These are phyloP conservation scores for Andrena fulva DNA, from an alignment of 2,888 invertebrate species.

Conservation along the genomic window DNA sequence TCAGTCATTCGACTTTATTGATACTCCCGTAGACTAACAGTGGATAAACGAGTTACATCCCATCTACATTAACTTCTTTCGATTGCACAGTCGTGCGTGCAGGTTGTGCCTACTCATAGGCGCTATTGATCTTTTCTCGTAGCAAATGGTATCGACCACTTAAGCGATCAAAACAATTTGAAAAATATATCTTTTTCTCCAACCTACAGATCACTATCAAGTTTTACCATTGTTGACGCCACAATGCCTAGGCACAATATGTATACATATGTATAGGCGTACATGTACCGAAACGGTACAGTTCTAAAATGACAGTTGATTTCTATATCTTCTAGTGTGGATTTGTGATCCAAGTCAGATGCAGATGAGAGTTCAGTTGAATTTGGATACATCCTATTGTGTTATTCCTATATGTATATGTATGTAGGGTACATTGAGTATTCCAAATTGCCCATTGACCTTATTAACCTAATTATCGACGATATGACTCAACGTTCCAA, in stretches of 20 bases:
- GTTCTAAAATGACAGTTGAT: background rate
- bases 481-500: conserved; percentile 33
- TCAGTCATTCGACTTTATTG: conserved; percentile 11
- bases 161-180: too few species aligned
- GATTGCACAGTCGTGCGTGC: background rate
- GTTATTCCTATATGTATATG: too few species aligned
- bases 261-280: too few species aligned
- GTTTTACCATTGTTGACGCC: too few species aligned
- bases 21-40: conserved; percentile 12
- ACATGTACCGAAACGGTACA: background rate
- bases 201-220: too few species aligned
- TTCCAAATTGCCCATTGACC: background rate
- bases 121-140: background rate
- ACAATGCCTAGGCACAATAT: too few species aligned
- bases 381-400: too few species aligned
- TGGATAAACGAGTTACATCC: conserved; percentile 15
- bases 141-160: background rate
- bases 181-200: too few species aligned
- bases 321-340: background rate
- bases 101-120: background rate
- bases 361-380: background rate
- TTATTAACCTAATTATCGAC: conserved; percentile 13
- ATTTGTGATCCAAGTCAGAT: background rate
- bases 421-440: conserved; percentile 3
- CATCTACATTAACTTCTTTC: conserved; percentile 4